Evolutionary conservation across 1,140 invertebrate species (phyloP).

Genomic region (Eupristina koningsbergeri): DNA sequence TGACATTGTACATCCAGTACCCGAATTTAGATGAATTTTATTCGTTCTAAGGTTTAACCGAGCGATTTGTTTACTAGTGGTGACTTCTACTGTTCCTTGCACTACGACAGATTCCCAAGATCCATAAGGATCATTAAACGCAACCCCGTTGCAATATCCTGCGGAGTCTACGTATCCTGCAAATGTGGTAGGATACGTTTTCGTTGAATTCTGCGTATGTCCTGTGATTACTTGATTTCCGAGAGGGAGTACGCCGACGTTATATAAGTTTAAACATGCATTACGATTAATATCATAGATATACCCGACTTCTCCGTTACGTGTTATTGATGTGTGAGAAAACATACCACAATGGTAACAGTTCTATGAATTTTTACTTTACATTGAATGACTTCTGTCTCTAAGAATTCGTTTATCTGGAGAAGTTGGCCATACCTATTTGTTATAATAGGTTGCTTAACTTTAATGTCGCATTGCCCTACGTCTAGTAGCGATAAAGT

Average conservation of each 20-base stretch:
- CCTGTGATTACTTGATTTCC: background rate
- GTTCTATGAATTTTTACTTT: conserved; percentile 32
- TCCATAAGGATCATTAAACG: background rate
- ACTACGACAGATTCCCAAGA: background rate
- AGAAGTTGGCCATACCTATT: background rate
- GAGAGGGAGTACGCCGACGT: too few relatives aligned
- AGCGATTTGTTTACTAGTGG: background rate
- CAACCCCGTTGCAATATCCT: background rate
- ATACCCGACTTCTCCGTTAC: background rate
- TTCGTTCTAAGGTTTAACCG: background rate
- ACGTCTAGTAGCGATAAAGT: too few relatives aligned
- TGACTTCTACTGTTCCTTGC: background rate
- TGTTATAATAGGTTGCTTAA: too few relatives aligned
- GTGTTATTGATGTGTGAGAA: background rate
- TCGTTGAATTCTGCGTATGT: background rate
- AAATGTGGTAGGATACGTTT: background rate
- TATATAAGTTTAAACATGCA: background rate
- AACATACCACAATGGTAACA: background rate
- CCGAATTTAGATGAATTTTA: background rate
- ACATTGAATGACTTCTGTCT: conserved; percentile 22
- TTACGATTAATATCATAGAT: too few relatives aligned
- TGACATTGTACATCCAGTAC: background rate
- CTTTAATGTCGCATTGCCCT: too few relatives aligned
- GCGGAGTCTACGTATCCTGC: background rate
- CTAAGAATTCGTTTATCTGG: conserved; percentile 10